Conservation (phyloP, 1,140 invertebrate genomes). For the Sinella curviseta region DNA sequence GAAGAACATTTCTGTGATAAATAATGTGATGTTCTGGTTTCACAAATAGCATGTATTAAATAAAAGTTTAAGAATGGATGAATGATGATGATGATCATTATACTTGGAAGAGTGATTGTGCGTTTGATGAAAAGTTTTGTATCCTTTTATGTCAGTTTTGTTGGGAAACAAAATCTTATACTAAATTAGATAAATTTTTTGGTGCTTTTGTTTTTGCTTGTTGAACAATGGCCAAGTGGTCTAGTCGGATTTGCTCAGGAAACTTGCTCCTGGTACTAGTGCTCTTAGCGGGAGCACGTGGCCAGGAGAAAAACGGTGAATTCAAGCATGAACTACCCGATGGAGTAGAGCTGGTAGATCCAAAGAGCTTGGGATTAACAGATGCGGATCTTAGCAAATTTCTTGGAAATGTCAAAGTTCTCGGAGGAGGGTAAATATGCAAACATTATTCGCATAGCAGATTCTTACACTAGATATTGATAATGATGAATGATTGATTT, state of each 20-base stretch:
- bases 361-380: constrained; percentile 32
- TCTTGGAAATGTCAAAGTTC: constrained; percentile 34
- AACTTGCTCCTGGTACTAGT: not conserved
- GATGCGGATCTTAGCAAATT: constrained; percentile 26
- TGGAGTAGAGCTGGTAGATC: constrained; percentile 31
- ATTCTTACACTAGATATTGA: too few relatives aligned
- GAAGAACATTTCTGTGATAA: too few relatives aligned
- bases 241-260: not conserved
- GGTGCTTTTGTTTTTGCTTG: not conserved
- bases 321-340: constrained; percentile 23
- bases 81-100: too few relatives aligned
- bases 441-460: too few relatives aligned
- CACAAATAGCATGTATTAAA: too few relatives aligned
- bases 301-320: not conserved
- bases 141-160: too few relatives aligned
- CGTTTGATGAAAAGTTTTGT: too few relatives aligned
- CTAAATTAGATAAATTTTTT: not conserved
- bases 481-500: too few relatives aligned
- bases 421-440: constrained; percentile 25
- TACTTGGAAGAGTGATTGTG: too few relatives aligned
- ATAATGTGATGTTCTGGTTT: not conserved
- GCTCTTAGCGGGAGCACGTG: not conserved
- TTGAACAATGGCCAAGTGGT: not conserved
- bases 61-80: too few relatives aligned
- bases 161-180: too few relatives aligned